Conservation (phyloP, 2,888 invertebrate genomes). For the Lydus trimaculatus region DNA sequence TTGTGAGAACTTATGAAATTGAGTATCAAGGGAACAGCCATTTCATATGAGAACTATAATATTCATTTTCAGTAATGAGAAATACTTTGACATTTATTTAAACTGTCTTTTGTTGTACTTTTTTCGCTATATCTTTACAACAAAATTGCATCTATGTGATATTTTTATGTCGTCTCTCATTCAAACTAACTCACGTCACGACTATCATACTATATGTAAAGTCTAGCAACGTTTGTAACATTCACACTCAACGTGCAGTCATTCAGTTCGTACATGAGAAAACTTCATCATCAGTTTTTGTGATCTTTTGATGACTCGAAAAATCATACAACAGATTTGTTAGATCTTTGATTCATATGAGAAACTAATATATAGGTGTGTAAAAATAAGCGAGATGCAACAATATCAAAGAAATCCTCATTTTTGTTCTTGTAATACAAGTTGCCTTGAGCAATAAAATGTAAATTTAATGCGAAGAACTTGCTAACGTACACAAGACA, state of each 20-base stretch:
- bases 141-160: not conserved
- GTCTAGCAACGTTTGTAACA: conserved; percentile 22
- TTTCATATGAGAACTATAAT: not conserved
- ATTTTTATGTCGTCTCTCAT: not conserved
- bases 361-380: not conserved
- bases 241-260: conserved; percentile 21
- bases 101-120: not conserved
- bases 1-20: not conserved
- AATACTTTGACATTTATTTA: not conserved
- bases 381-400: not conserved
- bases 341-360: not conserved
- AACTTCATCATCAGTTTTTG: conserved; percentile 7
- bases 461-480: conserved; percentile 39
- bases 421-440: not conserved
- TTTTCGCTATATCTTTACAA: not conserved
- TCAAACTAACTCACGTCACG: conserved; percentile 22
- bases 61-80: not conserved
- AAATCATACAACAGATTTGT: not conserved
- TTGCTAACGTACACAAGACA: conserved; percentile 26
- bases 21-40: not conserved
- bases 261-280: conserved; percentile 19
- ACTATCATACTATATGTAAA: conserved; percentile 25
- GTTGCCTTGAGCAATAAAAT: conserved; percentile 35
- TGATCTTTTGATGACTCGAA: not conserved
- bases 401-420: not conserved